A percentile compares a stretch with the other conserved stretches of the same genome.
These are phyloP conservation scores for Pocillopora damicornis DNA, from an alignment of 64 coral and sea anemone genomes.

Conservation along the genomic window DNA sequence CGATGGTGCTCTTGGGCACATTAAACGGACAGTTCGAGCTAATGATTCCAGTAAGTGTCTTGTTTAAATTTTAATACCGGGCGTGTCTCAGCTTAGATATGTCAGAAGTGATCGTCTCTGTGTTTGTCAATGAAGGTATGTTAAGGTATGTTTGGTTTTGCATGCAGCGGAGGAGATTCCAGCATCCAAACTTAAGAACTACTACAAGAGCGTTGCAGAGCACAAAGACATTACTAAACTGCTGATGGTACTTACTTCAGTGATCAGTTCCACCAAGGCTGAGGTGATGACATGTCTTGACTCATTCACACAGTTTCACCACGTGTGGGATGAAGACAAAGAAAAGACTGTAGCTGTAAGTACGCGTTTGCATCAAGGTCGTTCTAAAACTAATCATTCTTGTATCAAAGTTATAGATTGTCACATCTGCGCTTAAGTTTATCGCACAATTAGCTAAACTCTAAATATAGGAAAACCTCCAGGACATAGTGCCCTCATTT, in stretches of 20 bases:
- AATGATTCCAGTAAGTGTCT: slow-evolving; percentile 54
- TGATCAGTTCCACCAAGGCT: slow-evolving; percentile 81
- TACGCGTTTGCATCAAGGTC: neutral
- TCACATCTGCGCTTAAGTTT: no score
- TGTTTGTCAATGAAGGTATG: no score
- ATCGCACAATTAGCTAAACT: no score
- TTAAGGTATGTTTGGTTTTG: no score
- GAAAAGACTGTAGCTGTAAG: slow-evolving; percentile 73
- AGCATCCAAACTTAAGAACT: slow-evolving; percentile 69
- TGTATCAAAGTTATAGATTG: no score
- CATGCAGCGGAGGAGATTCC: slow-evolving; percentile 76
- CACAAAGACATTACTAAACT: slow-evolving; percentile 90
- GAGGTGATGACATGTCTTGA: slow-evolving; percentile 86
- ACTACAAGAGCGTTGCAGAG: slow-evolving; percentile 87
- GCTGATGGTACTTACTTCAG: slow-evolving; percentile 79
- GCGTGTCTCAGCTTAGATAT: no score
- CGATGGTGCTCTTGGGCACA: slow-evolving; percentile 52
- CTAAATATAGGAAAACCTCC: no score
- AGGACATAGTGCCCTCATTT: no score
- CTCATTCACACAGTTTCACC: slow-evolving; percentile 66
- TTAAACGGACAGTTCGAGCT: slow-evolving; percentile 74
- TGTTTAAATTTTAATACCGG: neutral
- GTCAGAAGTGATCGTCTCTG: no score
- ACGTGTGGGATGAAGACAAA: slow-evolving; percentile 82
- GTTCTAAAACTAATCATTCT: neutral